These are phyloP conservation scores for Caenorhabditis sulstoni DNA, from an alignment of 2,888 invertebrate genomes.

Conservation along the genomic window DNA sequence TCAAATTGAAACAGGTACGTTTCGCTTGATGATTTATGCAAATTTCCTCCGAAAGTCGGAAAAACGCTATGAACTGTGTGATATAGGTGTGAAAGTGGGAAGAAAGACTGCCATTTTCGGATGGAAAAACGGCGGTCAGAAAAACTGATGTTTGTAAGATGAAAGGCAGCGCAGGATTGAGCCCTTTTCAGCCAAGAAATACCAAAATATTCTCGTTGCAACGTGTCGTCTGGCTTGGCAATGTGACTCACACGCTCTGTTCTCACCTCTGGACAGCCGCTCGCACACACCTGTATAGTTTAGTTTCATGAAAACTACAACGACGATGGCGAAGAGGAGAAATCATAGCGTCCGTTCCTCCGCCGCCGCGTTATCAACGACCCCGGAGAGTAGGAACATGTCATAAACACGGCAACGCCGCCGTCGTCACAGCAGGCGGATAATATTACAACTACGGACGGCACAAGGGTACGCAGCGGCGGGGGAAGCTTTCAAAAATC, in stretches of 20 bases:
- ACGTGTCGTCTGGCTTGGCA: constrained; percentile 5
- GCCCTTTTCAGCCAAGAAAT: no score
- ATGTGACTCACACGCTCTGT: constrained; percentile 23
- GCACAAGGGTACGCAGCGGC: constrained; percentile 22
- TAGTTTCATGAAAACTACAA: constrained; percentile 11
- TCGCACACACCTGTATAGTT: constrained; percentile 52
- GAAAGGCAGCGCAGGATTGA: no score
- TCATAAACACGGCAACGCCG: constrained; percentile 50
- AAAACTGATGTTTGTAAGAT: constrained; percentile 10
- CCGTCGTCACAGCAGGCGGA: constrained; percentile 55
- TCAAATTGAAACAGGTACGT: background rate
- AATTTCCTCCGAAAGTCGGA: background rate
- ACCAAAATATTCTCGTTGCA: no score
- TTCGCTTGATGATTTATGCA: background rate
- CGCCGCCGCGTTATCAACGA: constrained; percentile 35
- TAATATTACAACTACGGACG: constrained; percentile 37
- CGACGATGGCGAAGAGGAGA: constrained; percentile 26
- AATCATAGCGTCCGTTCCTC: constrained; percentile 23
- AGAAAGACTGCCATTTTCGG: background rate
- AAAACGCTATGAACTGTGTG: background rate
- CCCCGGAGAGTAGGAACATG: constrained; percentile 43
- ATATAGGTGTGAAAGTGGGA: background rate
- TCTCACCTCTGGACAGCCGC: constrained; percentile 27
- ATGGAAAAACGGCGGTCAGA: background rate
- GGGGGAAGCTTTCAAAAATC: constrained; percentile 47